Evolutionary conservation across 2,888 invertebrate genomes (phyloP), one percentile per base, ranked within the genome.

Genomic region (Drosophila tripunctata): DNA sequence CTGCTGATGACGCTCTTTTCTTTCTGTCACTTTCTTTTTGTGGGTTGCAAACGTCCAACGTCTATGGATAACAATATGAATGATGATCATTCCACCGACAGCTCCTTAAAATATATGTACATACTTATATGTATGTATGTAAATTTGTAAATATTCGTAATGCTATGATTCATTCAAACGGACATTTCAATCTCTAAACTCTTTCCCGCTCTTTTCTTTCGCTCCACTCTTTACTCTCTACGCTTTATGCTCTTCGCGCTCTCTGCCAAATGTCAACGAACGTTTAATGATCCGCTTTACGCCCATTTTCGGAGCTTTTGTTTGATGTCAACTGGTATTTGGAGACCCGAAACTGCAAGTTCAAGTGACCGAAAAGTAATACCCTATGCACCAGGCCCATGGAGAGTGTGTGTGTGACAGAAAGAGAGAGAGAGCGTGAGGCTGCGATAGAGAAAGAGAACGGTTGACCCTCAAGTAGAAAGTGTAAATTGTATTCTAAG

Each of bases 251-350:
- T 1, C 19, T 22, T n/a, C 14, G 12, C 45, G 15, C 31, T 10
- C 27, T 22, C 22, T n/a, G 35, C 21, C 51, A 10, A 36, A 50
- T 65, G 78, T 80, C 84, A 84, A 84, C 72, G 84, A 80, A 80
- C 79, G 81, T 44, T 80, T 81, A 78, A 80, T 72, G 78, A 48
- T 50, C 55, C 64, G 48, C 62, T 77, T 52, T 14, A 75, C 69
- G 75, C 79, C 79, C 79, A 83, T 79, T 78, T 78, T 64, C 31
- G 72, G 58, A 41, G 40, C 35, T 14, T 41, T 62, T 55, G 43
- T 54, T 56, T 54, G 57, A 60, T 60, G 72, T 57, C 73, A 63
- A 61, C 51, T 14, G 3, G 15, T 8, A 3, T 27, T 21, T 14
- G 22, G 44, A 55, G 51, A 36, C 50, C 35, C 54, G 45, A 44